A percentile compares a stretch with the other conserved stretches of the same genome.
Evolutionary conservation across 2,113 vertebrate genomes (phyloP).

Genomic region (Scomber scombrus): DNA sequence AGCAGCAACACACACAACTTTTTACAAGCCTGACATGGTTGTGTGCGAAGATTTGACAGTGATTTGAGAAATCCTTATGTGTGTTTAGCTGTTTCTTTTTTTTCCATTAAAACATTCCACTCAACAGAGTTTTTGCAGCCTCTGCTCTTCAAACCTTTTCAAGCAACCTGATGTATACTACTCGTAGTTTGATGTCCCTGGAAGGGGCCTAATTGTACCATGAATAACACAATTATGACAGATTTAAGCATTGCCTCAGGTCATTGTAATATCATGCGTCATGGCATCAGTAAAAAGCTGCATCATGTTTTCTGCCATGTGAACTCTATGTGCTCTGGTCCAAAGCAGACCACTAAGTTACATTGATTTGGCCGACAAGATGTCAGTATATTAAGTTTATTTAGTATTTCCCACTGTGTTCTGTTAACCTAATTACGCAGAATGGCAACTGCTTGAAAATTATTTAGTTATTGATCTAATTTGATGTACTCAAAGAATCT

Average conservation of each 20-base stretch:
- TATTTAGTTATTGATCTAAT: neutral
- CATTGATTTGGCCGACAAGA: neutral
- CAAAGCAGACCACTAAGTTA: slow-evolving; percentile 11
- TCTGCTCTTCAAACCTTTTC: no score
- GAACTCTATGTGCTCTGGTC: neutral
- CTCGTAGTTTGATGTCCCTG: neutral
- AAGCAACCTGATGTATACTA: no score
- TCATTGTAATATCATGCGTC: slow-evolving; percentile 1
- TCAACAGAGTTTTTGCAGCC: no score
- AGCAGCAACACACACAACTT: neutral
- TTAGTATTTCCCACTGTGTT: neutral
- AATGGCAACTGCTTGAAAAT: slow-evolving; percentile 5
- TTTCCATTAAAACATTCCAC: no score
- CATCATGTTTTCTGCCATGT: slow-evolving; percentile 1
- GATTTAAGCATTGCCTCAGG: slow-evolving; percentile 14
- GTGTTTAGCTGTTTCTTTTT: no score
- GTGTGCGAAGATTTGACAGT: neutral
- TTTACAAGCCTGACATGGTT: slow-evolving; percentile 1
- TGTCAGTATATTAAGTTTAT: neutral
- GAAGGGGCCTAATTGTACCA: neutral
- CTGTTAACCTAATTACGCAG: neutral
- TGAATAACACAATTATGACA: slow-evolving; percentile 35
- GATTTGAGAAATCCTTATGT: neutral
- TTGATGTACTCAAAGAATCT: neutral
- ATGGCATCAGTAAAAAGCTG: slow-evolving; percentile 8